A percentile compares a stretch with the other conserved stretches of the same genome.
Conservation (phyloP, 2,113 vertebrate genomes). For the Setophaga kirtlandii region DNA sequence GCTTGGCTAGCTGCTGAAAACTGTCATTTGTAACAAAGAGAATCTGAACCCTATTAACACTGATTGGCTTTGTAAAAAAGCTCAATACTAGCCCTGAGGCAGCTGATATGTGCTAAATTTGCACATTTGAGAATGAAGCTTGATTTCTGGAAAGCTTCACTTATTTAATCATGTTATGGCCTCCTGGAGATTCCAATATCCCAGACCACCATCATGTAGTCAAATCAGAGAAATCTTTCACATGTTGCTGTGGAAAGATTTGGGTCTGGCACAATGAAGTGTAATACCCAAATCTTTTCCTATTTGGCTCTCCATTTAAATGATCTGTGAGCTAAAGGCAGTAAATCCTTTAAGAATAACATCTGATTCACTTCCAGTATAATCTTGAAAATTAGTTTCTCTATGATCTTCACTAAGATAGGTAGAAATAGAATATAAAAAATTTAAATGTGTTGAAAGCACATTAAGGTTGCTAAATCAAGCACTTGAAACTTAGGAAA, state of each 20-base stretch:
- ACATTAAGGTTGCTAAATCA: slow-evolving; percentile 46
- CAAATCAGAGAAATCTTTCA: neutral
- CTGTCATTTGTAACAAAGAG: neutral
- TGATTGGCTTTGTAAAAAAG: neutral
- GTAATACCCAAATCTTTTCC: neutral
- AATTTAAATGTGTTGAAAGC: slow-evolving; percentile 22
- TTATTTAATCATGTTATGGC: neutral
- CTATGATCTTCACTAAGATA: neutral
- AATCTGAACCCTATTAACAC: neutral
- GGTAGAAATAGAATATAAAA: slow-evolving; percentile 39
- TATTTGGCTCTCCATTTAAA: neutral
- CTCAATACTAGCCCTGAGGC: neutral
- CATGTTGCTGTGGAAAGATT: neutral
- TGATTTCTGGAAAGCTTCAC: neutral
- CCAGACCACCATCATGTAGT: neutral
- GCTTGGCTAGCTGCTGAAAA: neutral
- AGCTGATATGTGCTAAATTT: neutral
- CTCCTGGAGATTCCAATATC: neutral
- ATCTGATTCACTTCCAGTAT: neutral
- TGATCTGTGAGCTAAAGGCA: neutral
- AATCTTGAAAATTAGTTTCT: neutral
- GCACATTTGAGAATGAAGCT: neutral
- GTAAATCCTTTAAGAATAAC: neutral
- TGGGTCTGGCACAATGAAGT: neutral
- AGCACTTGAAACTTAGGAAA: slow-evolving; percentile 52